A percentile compares a stretch with the other conserved stretches of the same genome.
Evolutionary conservation across 2,113 vertebrate genomes (phyloP).

Genomic region (Crotalus tigris): DNA sequence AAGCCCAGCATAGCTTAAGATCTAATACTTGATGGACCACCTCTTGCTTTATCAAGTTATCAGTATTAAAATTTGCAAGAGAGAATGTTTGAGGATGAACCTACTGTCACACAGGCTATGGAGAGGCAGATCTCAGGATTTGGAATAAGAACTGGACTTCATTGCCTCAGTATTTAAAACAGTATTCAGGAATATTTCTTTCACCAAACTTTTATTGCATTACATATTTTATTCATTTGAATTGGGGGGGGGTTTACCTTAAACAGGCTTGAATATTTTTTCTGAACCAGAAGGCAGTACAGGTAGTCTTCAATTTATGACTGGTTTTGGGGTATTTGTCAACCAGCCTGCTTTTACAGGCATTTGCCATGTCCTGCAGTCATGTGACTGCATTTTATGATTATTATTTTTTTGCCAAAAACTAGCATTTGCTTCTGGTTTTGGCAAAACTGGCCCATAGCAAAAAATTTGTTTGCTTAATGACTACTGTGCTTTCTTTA

Average conservation of each 20-base stretch:
- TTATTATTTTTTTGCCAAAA: not conserved
- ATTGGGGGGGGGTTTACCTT: not conserved
- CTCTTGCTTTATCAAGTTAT: not conserved
- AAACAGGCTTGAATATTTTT: not conserved
- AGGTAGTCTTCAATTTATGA: not conserved
- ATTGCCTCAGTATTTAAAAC: not conserved
- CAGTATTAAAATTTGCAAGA: not conserved
- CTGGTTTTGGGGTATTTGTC: not conserved
- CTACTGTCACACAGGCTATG: not conserved
- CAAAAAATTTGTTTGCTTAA: not conserved
- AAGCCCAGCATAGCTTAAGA: not conserved
- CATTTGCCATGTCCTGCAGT: not conserved
- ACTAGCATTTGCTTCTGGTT: not conserved
- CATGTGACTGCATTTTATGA: not conserved
- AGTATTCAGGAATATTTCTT: not conserved
- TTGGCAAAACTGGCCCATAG: not conserved
- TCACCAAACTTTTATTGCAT: not conserved
- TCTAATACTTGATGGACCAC: not conserved
- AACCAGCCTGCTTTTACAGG: not conserved
- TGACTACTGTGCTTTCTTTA: not conserved
- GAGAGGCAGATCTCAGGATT: not conserved
- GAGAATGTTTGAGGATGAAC: not conserved
- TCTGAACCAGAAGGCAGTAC: not conserved
- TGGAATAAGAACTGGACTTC: not conserved
- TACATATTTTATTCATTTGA: not conserved